Evolutionary conservation across 2,797 vertebrate species (phyloP).

Genomic region (Diplodus puntazzo): DNA sequence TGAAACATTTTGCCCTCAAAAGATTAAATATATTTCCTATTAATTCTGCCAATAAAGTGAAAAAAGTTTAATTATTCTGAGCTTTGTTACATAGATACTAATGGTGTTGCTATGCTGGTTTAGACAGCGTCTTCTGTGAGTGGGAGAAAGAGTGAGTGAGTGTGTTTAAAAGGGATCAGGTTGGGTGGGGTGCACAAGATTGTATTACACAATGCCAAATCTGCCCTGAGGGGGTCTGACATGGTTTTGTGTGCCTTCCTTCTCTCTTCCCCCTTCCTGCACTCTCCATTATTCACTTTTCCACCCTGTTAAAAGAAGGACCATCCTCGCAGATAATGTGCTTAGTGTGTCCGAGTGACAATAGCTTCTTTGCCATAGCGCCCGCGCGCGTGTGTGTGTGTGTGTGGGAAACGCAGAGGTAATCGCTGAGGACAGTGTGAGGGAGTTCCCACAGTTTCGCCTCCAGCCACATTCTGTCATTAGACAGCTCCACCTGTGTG

Average conservation of each 20-base stretch:
- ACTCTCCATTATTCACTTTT: constrained; percentile 62
- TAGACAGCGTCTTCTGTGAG: constrained; percentile 35
- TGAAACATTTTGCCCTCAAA: background rate
- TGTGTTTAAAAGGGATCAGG: constrained; percentile 73
- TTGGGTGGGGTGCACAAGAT: constrained; percentile 79
- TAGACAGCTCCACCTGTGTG: constrained; percentile 56
- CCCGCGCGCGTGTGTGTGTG: constrained; percentile 45
- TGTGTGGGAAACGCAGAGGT: constrained; percentile 46
- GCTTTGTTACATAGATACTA: constrained; percentile 33
- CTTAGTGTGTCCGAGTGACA: constrained; percentile 71
- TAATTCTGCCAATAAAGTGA: background rate
- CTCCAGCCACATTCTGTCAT: constrained; percentile 65
- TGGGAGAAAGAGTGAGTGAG: constrained; percentile 45
- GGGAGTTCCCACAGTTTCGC: constrained; percentile 73
- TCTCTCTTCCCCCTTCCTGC: constrained; percentile 61
- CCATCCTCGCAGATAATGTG: constrained; percentile 64
- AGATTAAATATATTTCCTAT: background rate
- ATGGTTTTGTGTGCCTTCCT: constrained; percentile 67
- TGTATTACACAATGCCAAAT: constrained; percentile 80
- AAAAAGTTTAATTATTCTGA: constrained; percentile 12
- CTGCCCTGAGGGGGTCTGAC: constrained; percentile 73
- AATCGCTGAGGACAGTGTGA: constrained; percentile 59
- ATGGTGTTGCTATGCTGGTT: constrained; percentile 50
- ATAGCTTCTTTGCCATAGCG: constrained; percentile 51
- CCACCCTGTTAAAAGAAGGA: constrained; percentile 39